Percentiles rank a stretch among this genome's conserved stretches.
Evolutionary conservation across 2,797 vertebrate species (phyloP).

Genomic region (Sebastes baramenuke): DNA sequence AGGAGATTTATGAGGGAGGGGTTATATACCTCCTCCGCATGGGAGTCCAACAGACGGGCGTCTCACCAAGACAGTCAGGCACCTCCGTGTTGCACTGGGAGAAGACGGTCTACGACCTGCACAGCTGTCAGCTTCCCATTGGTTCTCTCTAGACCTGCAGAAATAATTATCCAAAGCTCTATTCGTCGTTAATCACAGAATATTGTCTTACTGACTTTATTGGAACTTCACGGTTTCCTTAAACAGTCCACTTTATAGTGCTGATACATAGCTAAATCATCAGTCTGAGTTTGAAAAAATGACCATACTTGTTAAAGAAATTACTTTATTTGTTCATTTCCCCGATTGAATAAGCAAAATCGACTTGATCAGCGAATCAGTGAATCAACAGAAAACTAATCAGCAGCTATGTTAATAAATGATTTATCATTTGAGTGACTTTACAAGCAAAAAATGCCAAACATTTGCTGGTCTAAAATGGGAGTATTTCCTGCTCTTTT

Average conservation of each 20-base stretch:
- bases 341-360: neutral
- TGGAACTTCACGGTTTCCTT: slow-evolving; percentile 10
- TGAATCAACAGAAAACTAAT: neutral
- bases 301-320: no score
- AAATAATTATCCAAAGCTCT: neutral
- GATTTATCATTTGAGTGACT: neutral
- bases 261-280: neutral
- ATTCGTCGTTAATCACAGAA: slow-evolving; percentile 10
- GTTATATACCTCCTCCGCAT: slow-evolving; percentile 28
- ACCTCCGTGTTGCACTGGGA: slow-evolving; percentile 36
- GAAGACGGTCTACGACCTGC: slow-evolving; percentile 1
- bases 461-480: neutral
- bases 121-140: slow-evolving; percentile 21
- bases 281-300: neutral
- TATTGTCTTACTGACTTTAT: slow-evolving; percentile 5
- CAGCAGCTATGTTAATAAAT: neutral
- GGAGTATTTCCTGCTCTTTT: neutral
- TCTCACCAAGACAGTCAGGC: slow-evolving; percentile 39
- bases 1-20: slow-evolving; percentile 68
- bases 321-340: no score
- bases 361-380: neutral
- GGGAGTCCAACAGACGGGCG: slow-evolving; percentile 31
- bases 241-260: neutral
- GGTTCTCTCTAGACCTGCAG: neutral
- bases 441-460: neutral